Percentiles rank a stretch among this genome's conserved stretches.
These are phyloP conservation scores for Sialia sialis DNA, from an alignment of 2,113 vertebrate species.

Conservation along the genomic window DNA sequence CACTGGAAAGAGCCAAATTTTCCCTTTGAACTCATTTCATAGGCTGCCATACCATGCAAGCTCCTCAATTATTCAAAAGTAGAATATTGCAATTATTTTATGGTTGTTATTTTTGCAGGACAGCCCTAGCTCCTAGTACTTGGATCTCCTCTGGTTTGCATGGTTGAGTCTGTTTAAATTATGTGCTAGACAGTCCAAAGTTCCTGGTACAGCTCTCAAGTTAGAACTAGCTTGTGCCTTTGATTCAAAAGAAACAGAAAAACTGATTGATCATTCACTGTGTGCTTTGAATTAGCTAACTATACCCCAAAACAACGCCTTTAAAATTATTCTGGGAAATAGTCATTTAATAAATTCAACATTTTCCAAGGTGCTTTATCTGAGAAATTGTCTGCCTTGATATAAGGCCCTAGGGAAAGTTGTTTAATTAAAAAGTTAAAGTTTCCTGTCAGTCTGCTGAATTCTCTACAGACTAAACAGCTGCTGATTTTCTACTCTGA, in stretches of 20 bases:
- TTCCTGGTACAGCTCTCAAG: not conserved
- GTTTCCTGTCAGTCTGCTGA: conserved; percentile 34
- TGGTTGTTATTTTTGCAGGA: not conserved
- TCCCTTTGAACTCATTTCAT: not conserved
- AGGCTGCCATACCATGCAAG: not conserved
- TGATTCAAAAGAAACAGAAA: not conserved
- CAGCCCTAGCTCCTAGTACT: not conserved
- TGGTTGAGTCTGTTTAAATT: not conserved
- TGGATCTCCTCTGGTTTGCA: not conserved
- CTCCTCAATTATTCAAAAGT: not conserved
- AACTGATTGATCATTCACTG: not conserved
- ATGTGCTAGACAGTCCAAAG: not conserved
- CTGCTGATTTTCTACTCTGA: not conserved
- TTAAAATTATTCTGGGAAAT: not conserved
- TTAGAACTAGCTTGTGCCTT: not conserved
- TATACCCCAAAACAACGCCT: not conserved
- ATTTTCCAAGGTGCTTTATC: not conserved
- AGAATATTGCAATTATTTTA: not conserved
- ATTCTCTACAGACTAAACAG: conserved; percentile 22
- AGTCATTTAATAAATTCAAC: not conserved
- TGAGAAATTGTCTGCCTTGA: conserved; percentile 33
- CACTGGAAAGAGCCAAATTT: not conserved
- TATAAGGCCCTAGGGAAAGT: conserved; percentile 7
- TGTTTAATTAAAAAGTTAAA: conserved; percentile 54
- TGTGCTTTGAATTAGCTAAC: not conserved